A percentile compares a stretch with the other conserved stretches of the same genome.
Evolutionary conservation across 2,888 invertebrate genomes (phyloP).

Genomic region (Lepidochitona cinerea): DNA sequence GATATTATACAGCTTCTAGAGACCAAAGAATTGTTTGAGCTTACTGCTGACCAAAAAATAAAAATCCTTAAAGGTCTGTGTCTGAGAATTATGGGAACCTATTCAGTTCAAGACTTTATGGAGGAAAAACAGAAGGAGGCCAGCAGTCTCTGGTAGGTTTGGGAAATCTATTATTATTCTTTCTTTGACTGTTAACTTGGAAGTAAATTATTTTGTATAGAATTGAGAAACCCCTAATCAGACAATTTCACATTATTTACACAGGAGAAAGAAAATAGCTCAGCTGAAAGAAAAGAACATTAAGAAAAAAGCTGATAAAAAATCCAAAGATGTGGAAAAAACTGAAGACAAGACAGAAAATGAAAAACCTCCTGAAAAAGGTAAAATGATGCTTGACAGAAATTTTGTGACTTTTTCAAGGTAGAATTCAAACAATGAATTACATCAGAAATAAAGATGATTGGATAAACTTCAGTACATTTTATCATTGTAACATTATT

Average conservation of each 20-base stretch:
- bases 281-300: conserved; percentile 56
- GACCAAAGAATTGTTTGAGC: conserved; percentile 58
- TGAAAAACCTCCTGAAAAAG: background rate
- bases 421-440: too few species aligned
- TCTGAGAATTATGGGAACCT: conserved; percentile 66
- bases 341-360: conserved; percentile 18
- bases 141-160: conserved; percentile 56
- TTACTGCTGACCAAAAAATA: conserved; percentile 60
- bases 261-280: conserved; percentile 51
- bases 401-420: too few species aligned
- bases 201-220: too few species aligned
- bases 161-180: background rate
- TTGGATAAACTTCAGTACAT: too few species aligned
- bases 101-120: conserved; percentile 70
- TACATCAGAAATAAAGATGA: too few species aligned
- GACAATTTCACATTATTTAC: too few species aligned
- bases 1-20: conserved; percentile 60
- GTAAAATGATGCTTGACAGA: background rate
- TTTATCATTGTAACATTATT: too few species aligned
- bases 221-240: too few species aligned
- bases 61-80: conserved; percentile 63
- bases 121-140: conserved; percentile 63
- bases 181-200: background rate
- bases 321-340: conserved; percentile 28
- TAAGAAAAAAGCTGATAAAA: conserved; percentile 17